A percentile compares a stretch with the other conserved stretches of the same genome.
Evolutionary conservation across 2,113 vertebrate genomes (phyloP).

Genomic region (Nothobranchius furzeri): DNA sequence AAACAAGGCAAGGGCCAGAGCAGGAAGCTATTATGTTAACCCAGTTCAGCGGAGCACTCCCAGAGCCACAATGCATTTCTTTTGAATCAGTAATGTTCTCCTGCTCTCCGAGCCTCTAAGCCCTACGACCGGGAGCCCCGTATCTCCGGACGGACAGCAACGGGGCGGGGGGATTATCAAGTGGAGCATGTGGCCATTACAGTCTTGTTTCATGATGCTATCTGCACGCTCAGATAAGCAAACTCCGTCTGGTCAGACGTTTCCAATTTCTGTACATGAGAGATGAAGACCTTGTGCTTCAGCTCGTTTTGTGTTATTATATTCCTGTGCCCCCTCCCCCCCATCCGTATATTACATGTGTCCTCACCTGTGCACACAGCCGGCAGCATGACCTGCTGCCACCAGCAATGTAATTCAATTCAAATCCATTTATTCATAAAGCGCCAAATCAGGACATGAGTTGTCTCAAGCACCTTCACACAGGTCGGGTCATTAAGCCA

Average conservation of each 20-base stretch:
- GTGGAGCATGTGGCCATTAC: slow-evolving; percentile 79
- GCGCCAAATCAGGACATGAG: too few relatives aligned
- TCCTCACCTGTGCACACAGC: slow-evolving; percentile 44
- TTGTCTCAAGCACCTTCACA: too few relatives aligned
- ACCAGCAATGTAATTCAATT: not conserved
- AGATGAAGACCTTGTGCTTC: slow-evolving; percentile 76
- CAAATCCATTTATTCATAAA: too few relatives aligned
- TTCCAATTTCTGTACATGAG: slow-evolving; percentile 82
- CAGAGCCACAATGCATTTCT: slow-evolving; percentile 77
- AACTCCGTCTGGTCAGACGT: slow-evolving; percentile 68
- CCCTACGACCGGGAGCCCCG: slow-evolving; percentile 54
- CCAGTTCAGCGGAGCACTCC: slow-evolving; percentile 67
- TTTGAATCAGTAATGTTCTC: slow-evolving; percentile 80
- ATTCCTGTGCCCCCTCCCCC: slow-evolving; percentile 46
- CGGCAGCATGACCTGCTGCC: slow-evolving; percentile 36
- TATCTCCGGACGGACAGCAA: slow-evolving; percentile 64
- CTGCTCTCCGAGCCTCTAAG: slow-evolving; percentile 74
- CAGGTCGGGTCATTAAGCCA: too few relatives aligned
- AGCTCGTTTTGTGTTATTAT: slow-evolving; percentile 65
- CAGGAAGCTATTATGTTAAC: slow-evolving; percentile 82
- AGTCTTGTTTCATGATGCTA: slow-evolving; percentile 77
- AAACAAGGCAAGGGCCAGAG: slow-evolving; percentile 85
- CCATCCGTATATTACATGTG: slow-evolving; percentile 58
- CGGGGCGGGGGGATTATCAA: slow-evolving; percentile 74
- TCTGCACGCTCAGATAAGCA: slow-evolving; percentile 76